These are phyloP conservation scores for Ceratina australensis DNA, from an alignment of 1,140 invertebrate genomes.

Conservation along the genomic window DNA sequence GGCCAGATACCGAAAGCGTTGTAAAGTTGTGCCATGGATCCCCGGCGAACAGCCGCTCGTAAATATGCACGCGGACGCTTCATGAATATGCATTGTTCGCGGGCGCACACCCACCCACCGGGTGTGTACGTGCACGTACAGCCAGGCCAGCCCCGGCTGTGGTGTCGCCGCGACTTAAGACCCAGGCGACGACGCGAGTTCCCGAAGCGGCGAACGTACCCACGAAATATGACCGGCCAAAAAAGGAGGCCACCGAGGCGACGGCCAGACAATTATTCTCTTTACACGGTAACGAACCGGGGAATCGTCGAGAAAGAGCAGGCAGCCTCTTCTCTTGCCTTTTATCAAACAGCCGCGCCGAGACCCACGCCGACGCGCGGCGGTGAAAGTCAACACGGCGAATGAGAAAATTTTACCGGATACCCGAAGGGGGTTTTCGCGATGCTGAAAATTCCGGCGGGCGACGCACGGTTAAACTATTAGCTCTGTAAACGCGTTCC, in stretches of 20 bases:
- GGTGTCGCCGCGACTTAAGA: conserved; percentile 45
- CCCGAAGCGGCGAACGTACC: conserved; percentile 26
- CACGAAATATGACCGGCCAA: conserved; percentile 53
- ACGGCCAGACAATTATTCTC: neutral
- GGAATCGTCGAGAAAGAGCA: conserved; percentile 15
- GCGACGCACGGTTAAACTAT: conserved; percentile 42
- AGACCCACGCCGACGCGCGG: neutral
- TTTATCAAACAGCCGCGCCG: neutral
- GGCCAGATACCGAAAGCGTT: conserved; percentile 52
- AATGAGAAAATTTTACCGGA: conserved; percentile 46
- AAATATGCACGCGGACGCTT: conserved; percentile 60
- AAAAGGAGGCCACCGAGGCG: conserved; percentile 23
- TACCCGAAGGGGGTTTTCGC: conserved; percentile 1
- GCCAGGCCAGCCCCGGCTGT: too few species aligned
- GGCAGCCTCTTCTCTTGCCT: neutral
- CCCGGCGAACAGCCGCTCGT: conserved; percentile 62
- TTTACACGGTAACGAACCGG: conserved; percentile 37
- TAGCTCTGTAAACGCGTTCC: conserved; percentile 43
- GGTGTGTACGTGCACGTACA: conserved; percentile 56
- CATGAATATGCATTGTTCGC: conserved; percentile 64
- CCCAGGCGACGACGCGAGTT: conserved; percentile 28
- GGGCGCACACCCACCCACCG: conserved; percentile 1
- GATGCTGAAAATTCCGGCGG: conserved; percentile 23
- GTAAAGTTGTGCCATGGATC: conserved; percentile 64
- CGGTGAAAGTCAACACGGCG: conserved; percentile 37